phyloP scores from a whole-genome alignment of 2,888 invertebrate species.

The Lepetodrilus schrolli region DNA sequence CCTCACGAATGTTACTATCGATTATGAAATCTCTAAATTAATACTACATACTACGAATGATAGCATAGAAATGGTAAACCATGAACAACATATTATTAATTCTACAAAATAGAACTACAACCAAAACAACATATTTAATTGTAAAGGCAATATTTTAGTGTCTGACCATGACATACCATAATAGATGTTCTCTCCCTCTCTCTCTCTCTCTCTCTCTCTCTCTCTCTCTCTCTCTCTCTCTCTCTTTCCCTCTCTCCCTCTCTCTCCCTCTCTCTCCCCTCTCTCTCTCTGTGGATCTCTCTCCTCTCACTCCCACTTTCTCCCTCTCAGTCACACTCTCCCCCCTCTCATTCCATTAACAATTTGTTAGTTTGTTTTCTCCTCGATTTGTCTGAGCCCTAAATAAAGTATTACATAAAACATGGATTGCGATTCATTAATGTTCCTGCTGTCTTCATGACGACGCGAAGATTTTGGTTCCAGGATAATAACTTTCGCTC shows the following conservation, averaged over 20 bases:
- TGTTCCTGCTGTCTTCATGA: neutral
- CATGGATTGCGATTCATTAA: no score
- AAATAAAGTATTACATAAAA: neutral
- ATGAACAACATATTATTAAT: neutral
- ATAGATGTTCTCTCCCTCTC: neutral
- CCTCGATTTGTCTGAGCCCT: neutral
- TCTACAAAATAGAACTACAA: neutral
- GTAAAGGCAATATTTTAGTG: neutral
- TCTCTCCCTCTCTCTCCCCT: neutral
- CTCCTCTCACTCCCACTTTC: neutral
- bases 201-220: neutral
- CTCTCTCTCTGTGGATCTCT: no score
- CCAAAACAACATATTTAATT: neutral
- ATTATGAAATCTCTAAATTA: no score
- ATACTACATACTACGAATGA: no score
- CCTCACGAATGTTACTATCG: no score
- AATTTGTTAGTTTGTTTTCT: neutral
- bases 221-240: neutral
- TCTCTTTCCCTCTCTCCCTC: neutral
- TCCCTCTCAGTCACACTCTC: neutral
- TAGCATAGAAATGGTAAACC: neutral
- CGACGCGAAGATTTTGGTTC: constrained; percentile 3
- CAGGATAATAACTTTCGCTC: constrained; percentile 12
- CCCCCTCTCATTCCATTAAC: neutral
- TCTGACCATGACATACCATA: neutral